Conservation (phyloP, 2,797 vertebrate species). For the Centroberyx gerrardi region DNA sequence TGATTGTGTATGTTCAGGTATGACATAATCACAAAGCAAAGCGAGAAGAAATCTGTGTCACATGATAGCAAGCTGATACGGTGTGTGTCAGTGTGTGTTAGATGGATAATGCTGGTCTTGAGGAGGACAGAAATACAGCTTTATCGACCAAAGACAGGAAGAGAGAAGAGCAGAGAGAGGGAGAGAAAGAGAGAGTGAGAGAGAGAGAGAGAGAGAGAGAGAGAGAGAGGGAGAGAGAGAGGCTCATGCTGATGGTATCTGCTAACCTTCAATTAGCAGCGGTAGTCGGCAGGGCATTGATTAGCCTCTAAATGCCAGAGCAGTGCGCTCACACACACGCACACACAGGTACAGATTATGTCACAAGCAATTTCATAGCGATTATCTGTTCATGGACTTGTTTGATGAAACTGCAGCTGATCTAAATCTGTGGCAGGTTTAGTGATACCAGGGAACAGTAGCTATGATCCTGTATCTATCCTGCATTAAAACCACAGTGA, state of each 20-base stretch:
- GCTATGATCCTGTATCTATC: no score
- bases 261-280: conserved; percentile 89
- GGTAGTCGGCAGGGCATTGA: conserved; percentile 84
- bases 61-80: background rate
- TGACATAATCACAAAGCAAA: background rate
- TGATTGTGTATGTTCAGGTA: background rate
- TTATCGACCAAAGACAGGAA: conserved; percentile 62
- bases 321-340: conserved; percentile 56
- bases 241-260: conserved; percentile 79
- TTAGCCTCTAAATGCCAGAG: conserved; percentile 86
- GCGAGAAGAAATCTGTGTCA: background rate
- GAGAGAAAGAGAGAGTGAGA: conserved; percentile 8
- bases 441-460: no score
- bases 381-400: background rate
- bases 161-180: conserved; percentile 45
- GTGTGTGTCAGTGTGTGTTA: background rate
- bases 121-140: conserved; percentile 53
- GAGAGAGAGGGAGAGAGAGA: conserved; percentile 26
- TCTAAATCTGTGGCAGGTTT: no score
- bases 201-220: conserved; percentile 8
- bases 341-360: conserved; percentile 22
- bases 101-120: conserved; percentile 28
- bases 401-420: background rate
- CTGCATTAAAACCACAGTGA: no score
- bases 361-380: conserved; percentile 21